phyloP scores from a whole-genome alignment of 2,113 vertebrate genomes.

The Dicaeum eximium region DNA sequence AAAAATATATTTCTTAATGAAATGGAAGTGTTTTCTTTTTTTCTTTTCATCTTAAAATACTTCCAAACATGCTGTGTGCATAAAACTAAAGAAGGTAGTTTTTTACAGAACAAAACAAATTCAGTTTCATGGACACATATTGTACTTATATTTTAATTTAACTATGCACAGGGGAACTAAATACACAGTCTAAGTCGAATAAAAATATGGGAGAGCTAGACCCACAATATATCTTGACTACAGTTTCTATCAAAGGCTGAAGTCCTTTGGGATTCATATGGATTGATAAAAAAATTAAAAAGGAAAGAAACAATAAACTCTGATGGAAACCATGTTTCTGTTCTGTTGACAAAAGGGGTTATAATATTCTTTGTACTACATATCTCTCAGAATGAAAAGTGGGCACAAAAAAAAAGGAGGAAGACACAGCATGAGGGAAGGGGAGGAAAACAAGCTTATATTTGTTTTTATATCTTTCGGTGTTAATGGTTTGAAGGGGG shows the following conservation, averaged over 20 bases:
- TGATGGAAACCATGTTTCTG: conserved; percentile 49
- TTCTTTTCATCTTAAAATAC: not conserved
- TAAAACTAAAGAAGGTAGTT: not conserved
- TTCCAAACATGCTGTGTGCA: not conserved
- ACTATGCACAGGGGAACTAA: not conserved
- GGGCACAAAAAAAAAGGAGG: not conserved
- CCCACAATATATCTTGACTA: not conserved
- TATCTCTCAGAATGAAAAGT: conserved; percentile 16
- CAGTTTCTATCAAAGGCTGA: not conserved
- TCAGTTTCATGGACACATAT: not conserved
- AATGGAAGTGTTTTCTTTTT: not conserved
- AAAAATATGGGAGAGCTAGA: not conserved
- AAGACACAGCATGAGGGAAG: not conserved
- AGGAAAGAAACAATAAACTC: conserved; percentile 37
- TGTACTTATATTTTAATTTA: conserved; percentile 21
- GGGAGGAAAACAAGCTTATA: not conserved
- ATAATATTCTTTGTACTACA: not conserved
- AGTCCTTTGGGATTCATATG: not conserved
- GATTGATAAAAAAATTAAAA: conserved; percentile 26
- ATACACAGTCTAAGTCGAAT: not conserved
- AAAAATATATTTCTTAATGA: not conserved
- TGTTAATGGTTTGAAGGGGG: not conserved
- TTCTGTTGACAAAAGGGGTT: conserved; percentile 39
- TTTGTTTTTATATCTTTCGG: not conserved
- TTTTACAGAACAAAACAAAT: not conserved